phyloP scores from a whole-genome alignment of 2,888 invertebrate species.

The Meganola albula region DNA sequence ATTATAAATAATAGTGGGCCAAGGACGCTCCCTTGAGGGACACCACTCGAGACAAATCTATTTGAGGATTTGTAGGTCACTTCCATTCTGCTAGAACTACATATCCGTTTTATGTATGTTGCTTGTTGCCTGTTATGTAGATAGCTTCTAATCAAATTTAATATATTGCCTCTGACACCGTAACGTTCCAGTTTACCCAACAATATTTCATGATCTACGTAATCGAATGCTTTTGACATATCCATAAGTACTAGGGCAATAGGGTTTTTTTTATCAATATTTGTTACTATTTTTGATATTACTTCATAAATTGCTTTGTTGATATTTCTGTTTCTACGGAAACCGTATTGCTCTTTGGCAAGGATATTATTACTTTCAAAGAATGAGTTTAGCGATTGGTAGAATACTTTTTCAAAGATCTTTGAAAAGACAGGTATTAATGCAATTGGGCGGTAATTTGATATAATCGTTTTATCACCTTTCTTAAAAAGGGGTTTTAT shows the following conservation, averaged over 20 bases:
- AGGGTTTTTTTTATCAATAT: neutral
- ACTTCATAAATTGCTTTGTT: neutral
- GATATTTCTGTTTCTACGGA: neutral
- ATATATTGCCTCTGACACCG: neutral
- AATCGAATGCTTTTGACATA: neutral
- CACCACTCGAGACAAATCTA: neutral
- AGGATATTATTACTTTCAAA: constrained; percentile 2
- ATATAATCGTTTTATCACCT: neutral
- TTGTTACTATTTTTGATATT: neutral
- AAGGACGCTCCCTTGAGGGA: neutral
- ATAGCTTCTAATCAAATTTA: neutral
- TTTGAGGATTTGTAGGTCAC: neutral
- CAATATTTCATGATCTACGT: no score
- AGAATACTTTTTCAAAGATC: neutral
- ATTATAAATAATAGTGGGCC: no score
- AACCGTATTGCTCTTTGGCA: constrained; percentile 1
- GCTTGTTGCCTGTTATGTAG: neutral
- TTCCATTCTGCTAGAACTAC: neutral
- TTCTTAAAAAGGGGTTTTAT: constrained; percentile 2
- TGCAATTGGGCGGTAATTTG: constrained; percentile 3
- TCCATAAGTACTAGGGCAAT: neutral
- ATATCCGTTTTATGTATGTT: neutral
- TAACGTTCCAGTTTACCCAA: neutral
- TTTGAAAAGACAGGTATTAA: constrained; percentile 1
- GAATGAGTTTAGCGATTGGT: neutral